These are phyloP conservation scores for Agrilus mali DNA, from an alignment of 2,888 invertebrate genomes.

Conservation along the genomic window DNA sequence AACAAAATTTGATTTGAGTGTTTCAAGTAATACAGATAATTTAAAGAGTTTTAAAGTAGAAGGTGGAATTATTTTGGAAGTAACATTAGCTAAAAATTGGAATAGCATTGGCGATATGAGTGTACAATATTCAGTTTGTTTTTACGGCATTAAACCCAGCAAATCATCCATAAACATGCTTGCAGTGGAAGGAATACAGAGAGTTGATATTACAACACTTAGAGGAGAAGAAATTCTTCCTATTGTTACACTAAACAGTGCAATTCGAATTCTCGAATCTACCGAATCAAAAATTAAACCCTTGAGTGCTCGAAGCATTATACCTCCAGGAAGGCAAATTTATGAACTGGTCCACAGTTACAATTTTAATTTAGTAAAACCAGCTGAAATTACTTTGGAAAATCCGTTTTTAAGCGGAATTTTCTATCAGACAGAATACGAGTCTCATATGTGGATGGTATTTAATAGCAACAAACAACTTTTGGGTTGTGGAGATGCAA, in stretches of 20 bases:
- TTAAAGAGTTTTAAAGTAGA: conserved; percentile 60
- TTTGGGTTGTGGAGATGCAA: conserved; percentile 78
- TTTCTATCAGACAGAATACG: conserved; percentile 91
- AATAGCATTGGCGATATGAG: conserved; percentile 70
- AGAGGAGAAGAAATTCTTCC: conserved; percentile 73
- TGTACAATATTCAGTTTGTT: conserved; percentile 64
- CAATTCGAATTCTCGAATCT: conserved; percentile 58
- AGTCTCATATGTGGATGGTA: conserved; percentile 94
- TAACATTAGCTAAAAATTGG: conserved; percentile 92
- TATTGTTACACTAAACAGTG: conserved; percentile 56
- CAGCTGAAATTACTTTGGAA: conserved; percentile 70
- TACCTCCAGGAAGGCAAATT: conserved; percentile 80
- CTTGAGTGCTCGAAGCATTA: conserved; percentile 69
- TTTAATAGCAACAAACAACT: conserved; percentile 85
- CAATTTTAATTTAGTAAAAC: conserved; percentile 68
- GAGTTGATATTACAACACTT: conserved; percentile 56
- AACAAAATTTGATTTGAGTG: conserved; percentile 59
- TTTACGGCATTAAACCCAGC: conserved; percentile 70
- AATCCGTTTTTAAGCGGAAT: conserved; percentile 71
- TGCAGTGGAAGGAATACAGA: conserved; percentile 61
- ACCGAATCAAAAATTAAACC: conserved; percentile 68
- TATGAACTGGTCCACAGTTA: conserved; percentile 84
- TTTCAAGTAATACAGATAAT: conserved; percentile 58
- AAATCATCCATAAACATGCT: conserved; percentile 53
- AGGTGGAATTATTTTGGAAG: conserved; percentile 70